Base-by-base conservation (phyloP, 2,797 vertebrate genomes). In the Enteromius viviparus region DNA sequence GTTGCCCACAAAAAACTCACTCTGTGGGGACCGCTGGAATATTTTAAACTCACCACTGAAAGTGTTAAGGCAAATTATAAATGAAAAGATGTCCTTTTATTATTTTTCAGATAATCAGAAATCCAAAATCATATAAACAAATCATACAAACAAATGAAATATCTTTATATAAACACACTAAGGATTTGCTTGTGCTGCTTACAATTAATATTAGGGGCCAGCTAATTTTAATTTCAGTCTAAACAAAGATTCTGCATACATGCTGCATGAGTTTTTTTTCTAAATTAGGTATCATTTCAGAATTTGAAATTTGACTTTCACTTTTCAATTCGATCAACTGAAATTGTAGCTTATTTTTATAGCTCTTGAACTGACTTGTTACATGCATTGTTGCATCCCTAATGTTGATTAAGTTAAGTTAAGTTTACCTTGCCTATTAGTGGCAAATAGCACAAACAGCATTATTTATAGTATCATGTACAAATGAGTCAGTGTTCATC, bases 401-500 rank as follows among this genome's bases (percentile, higher is more conserved):
- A 66, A 21, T 37, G 29, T 19, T 9, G 19, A 66, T 7, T 34
- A 0, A 40, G 40, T 40, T 58, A 40, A 26, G 34, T 21, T 40
- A 42, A 42, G 12, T 58, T 76, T 58, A 37, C 11, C 14, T 74
- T 34, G 29, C 29, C 49, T 74, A 14, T 74, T 53, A 53, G 29
- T 74, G 70, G 17, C 10, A 71, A 29, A 71, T 45, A 70, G 14
- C 14, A 17, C 12, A 70, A 42, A 47, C 23, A 47, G 23, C 42
- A 53, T 74, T 49, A 53, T 32, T 53, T 32, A n/a, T 19, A 74
- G 47, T 11, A 58, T 75, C 51, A 75, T 23, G 6, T 15, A 29
- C 40, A 77, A 19, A 74, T 74, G 26, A 74, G 29, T 74, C 47
- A 53, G 45, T 53, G 19, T 72, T 21, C 45, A 51, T 37, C 9